Conservation (phyloP, 2,797 vertebrate species). For the Myotis pilosus region DNA sequence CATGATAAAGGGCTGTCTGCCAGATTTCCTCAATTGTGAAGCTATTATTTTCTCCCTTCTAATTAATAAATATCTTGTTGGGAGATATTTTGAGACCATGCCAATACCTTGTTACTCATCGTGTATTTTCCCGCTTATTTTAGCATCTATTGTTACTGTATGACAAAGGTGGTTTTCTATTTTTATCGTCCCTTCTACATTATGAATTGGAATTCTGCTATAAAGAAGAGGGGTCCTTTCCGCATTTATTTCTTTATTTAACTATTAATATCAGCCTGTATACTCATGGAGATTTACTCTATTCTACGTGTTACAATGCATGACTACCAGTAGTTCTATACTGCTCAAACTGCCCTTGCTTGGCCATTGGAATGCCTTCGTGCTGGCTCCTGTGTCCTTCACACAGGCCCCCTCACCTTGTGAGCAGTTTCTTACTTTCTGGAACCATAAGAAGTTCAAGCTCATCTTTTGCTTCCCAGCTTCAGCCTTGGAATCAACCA, state of each 20-base stretch:
- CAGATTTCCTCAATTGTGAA: background rate
- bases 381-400: background rate
- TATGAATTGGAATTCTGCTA: background rate
- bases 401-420: background rate
- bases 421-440: background rate
- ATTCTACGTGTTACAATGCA: background rate
- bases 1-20: background rate
- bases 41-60: background rate
- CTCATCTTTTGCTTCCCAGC: background rate
- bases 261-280: background rate
- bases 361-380: background rate
- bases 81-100: background rate
- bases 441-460: background rate
- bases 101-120: background rate
- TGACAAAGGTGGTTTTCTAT: background rate
- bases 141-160: background rate
- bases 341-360: background rate
- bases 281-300: background rate
- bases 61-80: background rate
- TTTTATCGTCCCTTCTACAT: background rate
- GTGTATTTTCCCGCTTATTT: background rate
- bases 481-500: background rate
- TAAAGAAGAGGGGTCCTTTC: background rate
- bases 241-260: background rate
- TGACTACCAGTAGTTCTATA: background rate